Evolutionary conservation across 2,113 vertebrate species (phyloP).

Genomic region (Passer montanus): DNA sequence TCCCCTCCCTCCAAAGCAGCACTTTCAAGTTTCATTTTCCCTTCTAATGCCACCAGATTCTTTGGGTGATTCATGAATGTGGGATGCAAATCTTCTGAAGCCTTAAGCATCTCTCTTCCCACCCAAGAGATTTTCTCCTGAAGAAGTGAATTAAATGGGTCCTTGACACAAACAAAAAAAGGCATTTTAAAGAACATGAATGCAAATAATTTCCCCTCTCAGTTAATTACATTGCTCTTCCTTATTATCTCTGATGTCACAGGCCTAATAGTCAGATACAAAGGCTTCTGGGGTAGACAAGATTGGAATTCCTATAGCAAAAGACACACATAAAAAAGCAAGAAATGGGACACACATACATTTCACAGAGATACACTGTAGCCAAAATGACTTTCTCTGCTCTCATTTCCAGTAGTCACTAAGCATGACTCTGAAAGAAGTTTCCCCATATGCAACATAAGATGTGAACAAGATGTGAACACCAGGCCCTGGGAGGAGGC

Average conservation of each 20-base stretch:
- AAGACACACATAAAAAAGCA: background rate
- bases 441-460: background rate
- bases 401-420: background rate
- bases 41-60: background rate
- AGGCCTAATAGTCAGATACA: background rate
- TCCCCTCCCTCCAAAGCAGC: background rate
- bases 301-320: background rate
- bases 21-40: background rate
- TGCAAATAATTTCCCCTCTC: slow-evolving; percentile 10
- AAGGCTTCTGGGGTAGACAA: background rate
- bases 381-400: background rate
- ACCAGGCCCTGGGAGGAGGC: background rate
- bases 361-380: background rate
- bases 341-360: background rate
- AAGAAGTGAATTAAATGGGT: slow-evolving; percentile 13
- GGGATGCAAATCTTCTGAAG: background rate
- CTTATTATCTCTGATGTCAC: slow-evolving; percentile 12
- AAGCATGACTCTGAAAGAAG: background rate
- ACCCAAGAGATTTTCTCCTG: slow-evolving; percentile 18
- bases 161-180: slow-evolving; percentile 16
- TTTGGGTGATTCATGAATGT: background rate
- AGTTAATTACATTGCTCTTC: slow-evolving; percentile 12
- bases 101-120: background rate
- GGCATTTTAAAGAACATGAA: slow-evolving; percentile 12
- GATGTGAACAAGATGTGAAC: background rate